Evolutionary conservation across 2,888 invertebrate genomes (phyloP), one percentile per base, ranked within the genome.

Genomic region (Drosophila phalerata): DNA sequence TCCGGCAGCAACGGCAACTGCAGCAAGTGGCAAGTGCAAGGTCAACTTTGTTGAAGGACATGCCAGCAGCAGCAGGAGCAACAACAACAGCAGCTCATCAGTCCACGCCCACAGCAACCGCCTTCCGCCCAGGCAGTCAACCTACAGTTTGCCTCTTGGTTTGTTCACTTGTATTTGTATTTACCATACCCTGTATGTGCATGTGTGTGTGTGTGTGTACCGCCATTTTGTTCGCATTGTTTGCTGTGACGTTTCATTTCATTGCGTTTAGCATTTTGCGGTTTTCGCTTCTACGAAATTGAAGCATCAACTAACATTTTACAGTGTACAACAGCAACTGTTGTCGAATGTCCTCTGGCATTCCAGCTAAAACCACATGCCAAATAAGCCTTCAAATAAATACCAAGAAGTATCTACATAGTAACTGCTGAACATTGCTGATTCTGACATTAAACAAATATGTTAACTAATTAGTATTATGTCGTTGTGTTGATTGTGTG

Each of bases 21-120:
- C 67, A 80, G 85, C 84, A 86, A 85, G 87, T 85, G 87, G 87
- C 87, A 85, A 85, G 85, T 82, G 87, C 87, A 86, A 85, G 85
- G 85, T 85, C 82, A 87, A 85, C 87, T 73, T 70, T 86, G 84
- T 84, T 79, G 84, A 85, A 85, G 87, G 87, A 84, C 84, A 69
- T 48, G 69, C 72, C 68, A 69, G 55, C 66, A 73, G 69, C 77
- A 66, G 47, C 43, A 58, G 38, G 25, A 56, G 32, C 53, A 77
- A 51, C 42, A 53, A 37, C 67, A 64, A 47, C 40, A 65, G 42
- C 62, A 60, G 49, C 66, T 49, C 58, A 53, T 57, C 75, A 47
- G 42, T 22, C 15, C 30, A 60, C 47, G 53, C 66, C 52, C 52
- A 38, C 51, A 19, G 47, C 25, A 3, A 11, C 38, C 22, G 43